Conservation (phyloP, 2,888 invertebrate species). For the Clostera curtula region DNA sequence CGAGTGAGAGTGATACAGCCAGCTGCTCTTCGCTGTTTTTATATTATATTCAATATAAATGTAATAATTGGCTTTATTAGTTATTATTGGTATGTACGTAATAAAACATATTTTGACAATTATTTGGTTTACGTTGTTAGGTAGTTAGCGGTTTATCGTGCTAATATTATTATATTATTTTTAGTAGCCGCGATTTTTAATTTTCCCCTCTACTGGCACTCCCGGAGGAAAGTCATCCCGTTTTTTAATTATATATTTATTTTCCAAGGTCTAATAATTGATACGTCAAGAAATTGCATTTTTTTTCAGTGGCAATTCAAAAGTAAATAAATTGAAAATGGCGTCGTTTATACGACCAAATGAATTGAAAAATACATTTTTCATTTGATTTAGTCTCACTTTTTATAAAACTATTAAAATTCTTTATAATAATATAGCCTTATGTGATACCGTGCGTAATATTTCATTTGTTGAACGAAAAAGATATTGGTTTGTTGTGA, state of each 20-base stretch:
- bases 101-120: not conserved
- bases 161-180: too few relatives aligned
- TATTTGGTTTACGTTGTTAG: too few relatives aligned
- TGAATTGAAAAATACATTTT: slow-evolving; percentile 53
- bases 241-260: too few relatives aligned
- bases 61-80: not conserved
- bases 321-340: slow-evolving; percentile 60
- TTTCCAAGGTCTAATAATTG: too few relatives aligned
- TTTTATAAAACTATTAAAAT: slow-evolving; percentile 12
- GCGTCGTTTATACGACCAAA: slow-evolving; percentile 69
- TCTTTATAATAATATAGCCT: slow-evolving; percentile 13
- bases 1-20: too few relatives aligned
- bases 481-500: slow-evolving; percentile 34
- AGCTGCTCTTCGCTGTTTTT: too few relatives aligned
- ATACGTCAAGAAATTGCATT: too few relatives aligned
- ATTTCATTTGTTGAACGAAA: slow-evolving; percentile 20
- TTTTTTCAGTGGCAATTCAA: slow-evolving; percentile 5
- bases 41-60: too few relatives aligned
- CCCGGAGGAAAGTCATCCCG: too few relatives aligned
- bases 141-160: too few relatives aligned
- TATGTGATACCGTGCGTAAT: slow-evolving; percentile 25
- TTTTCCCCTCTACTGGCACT: too few relatives aligned
- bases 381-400: slow-evolving; percentile 32
- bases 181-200: too few relatives aligned
- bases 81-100: not conserved